Conservation (phyloP, 2,113 vertebrate genomes). For the Xenopus laevis region DNA sequence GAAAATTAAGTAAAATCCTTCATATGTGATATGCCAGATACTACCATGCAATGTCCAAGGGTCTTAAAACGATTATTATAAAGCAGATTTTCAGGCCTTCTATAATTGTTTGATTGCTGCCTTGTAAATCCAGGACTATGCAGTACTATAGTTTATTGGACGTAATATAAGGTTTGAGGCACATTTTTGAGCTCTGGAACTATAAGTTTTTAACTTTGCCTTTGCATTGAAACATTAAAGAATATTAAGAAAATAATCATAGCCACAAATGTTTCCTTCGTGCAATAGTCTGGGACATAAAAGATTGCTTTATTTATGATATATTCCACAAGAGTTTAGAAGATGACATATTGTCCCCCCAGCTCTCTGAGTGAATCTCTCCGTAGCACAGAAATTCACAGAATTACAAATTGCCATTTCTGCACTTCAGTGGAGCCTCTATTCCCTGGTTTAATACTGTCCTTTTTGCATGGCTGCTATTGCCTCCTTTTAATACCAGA, state of each 20-base stretch:
- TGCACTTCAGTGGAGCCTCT: slow-evolving; percentile 34
- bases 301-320: slow-evolving; percentile 2
- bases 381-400: slow-evolving; percentile 32
- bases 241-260: neutral
- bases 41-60: too few relatives aligned
- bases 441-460: slow-evolving; percentile 41
- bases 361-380: slow-evolving; percentile 31
- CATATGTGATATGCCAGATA: too few relatives aligned
- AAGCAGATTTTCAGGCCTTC: too few relatives aligned
- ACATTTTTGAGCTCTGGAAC: too few relatives aligned
- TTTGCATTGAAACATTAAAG: too few relatives aligned
- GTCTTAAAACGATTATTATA: too few relatives aligned
- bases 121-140: too few relatives aligned
- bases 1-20: too few relatives aligned
- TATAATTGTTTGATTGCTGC: too few relatives aligned
- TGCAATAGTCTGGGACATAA: slow-evolving; percentile 3
- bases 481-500: slow-evolving; percentile 35
- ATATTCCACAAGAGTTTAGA: slow-evolving; percentile 20
- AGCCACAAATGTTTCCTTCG: slow-evolving; percentile 1
- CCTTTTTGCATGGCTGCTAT: slow-evolving; percentile 42
- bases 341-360: slow-evolving; percentile 41
- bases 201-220: too few relatives aligned
- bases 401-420: slow-evolving; percentile 44
- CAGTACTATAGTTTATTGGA: too few relatives aligned
- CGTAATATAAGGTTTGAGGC: too few relatives aligned